These are phyloP conservation scores for Onthophagus sagittarius DNA, from an alignment of 2,888 invertebrate genomes.

Conservation along the genomic window DNA sequence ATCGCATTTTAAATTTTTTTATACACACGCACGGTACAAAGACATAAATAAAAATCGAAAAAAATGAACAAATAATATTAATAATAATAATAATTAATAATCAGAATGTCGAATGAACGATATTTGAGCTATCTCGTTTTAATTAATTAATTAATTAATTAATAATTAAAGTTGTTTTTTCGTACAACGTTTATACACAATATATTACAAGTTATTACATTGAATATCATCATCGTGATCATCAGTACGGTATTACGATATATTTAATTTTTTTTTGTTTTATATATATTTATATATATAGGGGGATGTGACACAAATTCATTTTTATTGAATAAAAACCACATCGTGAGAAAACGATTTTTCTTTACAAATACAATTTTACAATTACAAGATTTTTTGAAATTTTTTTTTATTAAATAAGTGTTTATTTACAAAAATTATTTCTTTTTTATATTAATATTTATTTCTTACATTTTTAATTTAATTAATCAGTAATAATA, in stretches of 20 bases:
- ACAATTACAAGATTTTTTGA: not conserved
- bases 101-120: constrained; percentile 42
- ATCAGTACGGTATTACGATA: constrained; percentile 29
- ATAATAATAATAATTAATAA: not conserved
- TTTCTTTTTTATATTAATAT: not conserved
- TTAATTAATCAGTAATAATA: not conserved
- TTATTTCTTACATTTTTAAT: not conserved
- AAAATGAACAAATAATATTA: constrained; percentile 37
- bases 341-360: not conserved
- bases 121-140: constrained; percentile 45
- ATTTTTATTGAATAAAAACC: not conserved
- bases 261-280: constrained; percentile 43
- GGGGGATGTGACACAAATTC: not conserved
- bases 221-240: constrained; percentile 28
- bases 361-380: not conserved
- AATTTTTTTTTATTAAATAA: not conserved
- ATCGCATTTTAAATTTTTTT: constrained; percentile 34
- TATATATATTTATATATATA: constrained; percentile 20
- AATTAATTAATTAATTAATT: constrained; percentile 25
- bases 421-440: not conserved
- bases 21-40: constrained; percentile 45
- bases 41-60: constrained; percentile 44
- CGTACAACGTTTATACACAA: constrained; percentile 39
- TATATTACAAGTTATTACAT: constrained; percentile 47
- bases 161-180: not conserved